Conservation (phyloP, 2,888 invertebrate species). For the Monoplex corrugatus region DNA sequence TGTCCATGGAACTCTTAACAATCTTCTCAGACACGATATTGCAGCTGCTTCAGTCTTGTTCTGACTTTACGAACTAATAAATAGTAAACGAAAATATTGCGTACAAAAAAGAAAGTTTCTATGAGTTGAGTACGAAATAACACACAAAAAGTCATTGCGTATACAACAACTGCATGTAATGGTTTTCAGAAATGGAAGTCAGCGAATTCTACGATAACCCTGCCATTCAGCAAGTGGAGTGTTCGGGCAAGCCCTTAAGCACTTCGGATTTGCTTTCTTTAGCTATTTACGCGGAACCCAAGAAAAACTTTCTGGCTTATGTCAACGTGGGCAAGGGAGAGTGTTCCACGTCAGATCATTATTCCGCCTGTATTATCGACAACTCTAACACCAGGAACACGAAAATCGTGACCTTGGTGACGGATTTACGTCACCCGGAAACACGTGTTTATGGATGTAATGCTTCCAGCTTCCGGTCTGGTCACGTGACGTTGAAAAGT, state of each 20-base stretch:
- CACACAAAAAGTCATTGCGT: too few relatives aligned
- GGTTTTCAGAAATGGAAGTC: slow-evolving; percentile 27
- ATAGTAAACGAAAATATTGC: too few relatives aligned
- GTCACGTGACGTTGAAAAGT: background rate
- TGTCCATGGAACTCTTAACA: too few relatives aligned
- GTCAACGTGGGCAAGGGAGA: slow-evolving; percentile 13
- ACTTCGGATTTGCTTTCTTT: background rate
- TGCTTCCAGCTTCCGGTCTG: slow-evolving; percentile 40
- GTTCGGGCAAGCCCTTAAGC: slow-evolving; percentile 21
- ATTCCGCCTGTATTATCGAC: slow-evolving; percentile 46
- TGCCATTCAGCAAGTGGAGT: slow-evolving; percentile 24
- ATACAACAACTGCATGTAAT: too few relatives aligned
- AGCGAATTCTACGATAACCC: background rate
- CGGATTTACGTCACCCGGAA: slow-evolving; percentile 32
- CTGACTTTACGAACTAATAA: too few relatives aligned
- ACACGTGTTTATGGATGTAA: slow-evolving; percentile 35
- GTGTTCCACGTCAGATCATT: slow-evolving; percentile 39
- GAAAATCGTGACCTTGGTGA: slow-evolving; percentile 31
- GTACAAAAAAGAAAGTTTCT: too few relatives aligned
- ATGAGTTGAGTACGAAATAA: too few relatives aligned
- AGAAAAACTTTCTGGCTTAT: slow-evolving; percentile 12
- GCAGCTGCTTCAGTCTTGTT: too few relatives aligned
- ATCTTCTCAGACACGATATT: too few relatives aligned
- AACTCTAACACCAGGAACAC: background rate
- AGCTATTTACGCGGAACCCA: background rate